phyloP scores from a whole-genome alignment of 2,113 vertebrate genomes.

The Brachirus orientalis region DNA sequence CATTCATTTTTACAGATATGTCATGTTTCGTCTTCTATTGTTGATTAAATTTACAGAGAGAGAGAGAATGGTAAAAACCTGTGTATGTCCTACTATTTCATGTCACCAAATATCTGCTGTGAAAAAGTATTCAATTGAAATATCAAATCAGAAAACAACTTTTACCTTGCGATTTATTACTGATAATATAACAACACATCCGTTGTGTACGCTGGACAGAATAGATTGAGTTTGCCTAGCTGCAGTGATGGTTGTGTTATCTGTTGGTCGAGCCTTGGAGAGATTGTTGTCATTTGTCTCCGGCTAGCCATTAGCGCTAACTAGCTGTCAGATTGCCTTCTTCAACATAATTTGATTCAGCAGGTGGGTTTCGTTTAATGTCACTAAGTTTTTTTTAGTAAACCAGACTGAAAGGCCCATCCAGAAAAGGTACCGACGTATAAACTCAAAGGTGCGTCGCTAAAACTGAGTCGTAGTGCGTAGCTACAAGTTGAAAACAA shows the following conservation, averaged over 20 bases:
- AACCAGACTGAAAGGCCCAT: background rate
- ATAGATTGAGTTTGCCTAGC: conserved; percentile 15
- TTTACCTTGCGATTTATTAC: too few relatives aligned
- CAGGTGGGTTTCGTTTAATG: conserved; percentile 60
- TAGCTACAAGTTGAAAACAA: conserved; percentile 50
- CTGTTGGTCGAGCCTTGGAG: conserved; percentile 27
- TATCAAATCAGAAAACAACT: too few relatives aligned
- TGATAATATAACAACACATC: too few relatives aligned
- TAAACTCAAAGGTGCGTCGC: background rate
- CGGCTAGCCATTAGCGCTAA: conserved; percentile 48
- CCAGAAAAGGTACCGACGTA: background rate
- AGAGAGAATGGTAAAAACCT: too few relatives aligned
- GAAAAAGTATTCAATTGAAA: too few relatives aligned
- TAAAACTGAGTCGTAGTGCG: background rate
- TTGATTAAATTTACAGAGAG: too few relatives aligned
- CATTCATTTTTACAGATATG: too few relatives aligned
- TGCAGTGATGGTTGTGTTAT: conserved; percentile 17
- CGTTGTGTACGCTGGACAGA: background rate
- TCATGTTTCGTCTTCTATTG: too few relatives aligned
- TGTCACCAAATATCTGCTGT: too few relatives aligned
- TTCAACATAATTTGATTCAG: conserved; percentile 45
- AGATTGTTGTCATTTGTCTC: conserved; percentile 69
- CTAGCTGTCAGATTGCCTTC: conserved; percentile 33
- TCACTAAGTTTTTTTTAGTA: background rate
- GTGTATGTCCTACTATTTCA: too few relatives aligned